Evolutionary conservation across 2,113 vertebrate genomes (phyloP), one percentile per base, ranked within the genome.

Genomic region (Oostethus manadensis): DNA sequence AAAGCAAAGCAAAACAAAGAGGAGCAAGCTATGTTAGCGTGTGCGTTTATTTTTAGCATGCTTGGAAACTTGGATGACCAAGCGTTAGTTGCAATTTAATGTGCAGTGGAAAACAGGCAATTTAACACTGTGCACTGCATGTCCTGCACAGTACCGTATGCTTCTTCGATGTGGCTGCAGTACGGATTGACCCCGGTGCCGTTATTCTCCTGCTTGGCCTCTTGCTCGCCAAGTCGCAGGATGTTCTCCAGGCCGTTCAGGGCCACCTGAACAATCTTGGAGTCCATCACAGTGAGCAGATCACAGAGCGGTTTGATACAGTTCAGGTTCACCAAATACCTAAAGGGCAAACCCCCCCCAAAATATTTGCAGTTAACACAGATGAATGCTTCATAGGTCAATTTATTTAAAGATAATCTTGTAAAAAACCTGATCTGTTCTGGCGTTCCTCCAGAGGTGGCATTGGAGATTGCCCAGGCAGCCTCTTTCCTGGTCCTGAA

Each of bases 401-500:
- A 17, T 16, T 40, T 6, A 15, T 43, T 26, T 16, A 3, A 22
- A 59, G 6, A 1, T 1, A 50, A 9, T 53, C 72, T 47, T 1
- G 74, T 42, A 42, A 42, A 33, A 42, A 42, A 99, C 97, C 94
- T 93, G 77, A 99, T 99, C 84, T 99, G 97, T 23, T 98, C 95
- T 0, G 94, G 92, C 0, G 95, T 99, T 48, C 97, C 96, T 76
- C 97, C 97, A 0, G 96, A 98, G 0, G 97, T 99, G 29, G 97
- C 96, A 0, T 99, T 99, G 10, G 97, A 98, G 66, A 99, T 98
- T 22, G 94, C 97, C 97, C 97, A 99, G 0, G 96, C 95, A 0
- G 97, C 97, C 79, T 99, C 96, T 72, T 99, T 99, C 83, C 96
- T 91, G 33, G 96, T 99, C 43, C 95, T 93, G 78, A 99, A 98